Base-by-base conservation (phyloP, 1,140 invertebrate species). In the Araneus ventricosus region DNA sequence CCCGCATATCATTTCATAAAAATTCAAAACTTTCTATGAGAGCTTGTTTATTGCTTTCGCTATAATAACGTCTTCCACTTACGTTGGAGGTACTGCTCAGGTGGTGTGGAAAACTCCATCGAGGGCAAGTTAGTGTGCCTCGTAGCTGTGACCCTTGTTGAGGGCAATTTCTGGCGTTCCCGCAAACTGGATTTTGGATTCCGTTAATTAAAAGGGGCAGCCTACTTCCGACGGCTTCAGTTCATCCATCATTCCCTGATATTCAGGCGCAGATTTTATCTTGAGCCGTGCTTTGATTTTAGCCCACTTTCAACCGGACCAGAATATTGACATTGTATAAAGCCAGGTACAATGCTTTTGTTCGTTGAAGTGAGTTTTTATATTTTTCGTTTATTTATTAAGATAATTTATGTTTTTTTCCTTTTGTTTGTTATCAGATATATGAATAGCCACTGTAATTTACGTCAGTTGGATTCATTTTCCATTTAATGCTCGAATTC, bases 31-130 rank as follows among this genome's bases (percentile, higher is more conserved):
- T 88, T 70, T 88, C 37, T 24, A 70, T 88, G 37, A 88, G 34
- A 41, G 34, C 61, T 88, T 88, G 86, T 88, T 88, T 88, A 88
- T 70, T 88, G 86, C 57, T 70, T 70, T 37, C n/a, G 24, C 37
- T n/a, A 27, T n/a, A 82, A 82, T 82, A 82, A 82, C 79, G 41
- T 41, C 41, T 52, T 82, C n/a, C 80, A 8, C 41, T 41, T 45
- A 2, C 41, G 17, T 24, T 45, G 8, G 5, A 82, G 24, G 45
- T 10, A 8, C 2, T 45, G 17, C 37, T 52, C 24, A 82, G 41
- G 22, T 45, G 37, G 80, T 14, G 24, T 20, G 37, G 8, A 20
- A n/a, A 37, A 75, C 70, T 75, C 70, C 34, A 37, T 20, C 14
- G 27, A 75, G 67, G 67, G 67, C 67, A 75, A 75, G 34, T 70